Evolutionary conservation across 2,888 invertebrate species (phyloP).

Genomic region (Tinea trinotella): DNA sequence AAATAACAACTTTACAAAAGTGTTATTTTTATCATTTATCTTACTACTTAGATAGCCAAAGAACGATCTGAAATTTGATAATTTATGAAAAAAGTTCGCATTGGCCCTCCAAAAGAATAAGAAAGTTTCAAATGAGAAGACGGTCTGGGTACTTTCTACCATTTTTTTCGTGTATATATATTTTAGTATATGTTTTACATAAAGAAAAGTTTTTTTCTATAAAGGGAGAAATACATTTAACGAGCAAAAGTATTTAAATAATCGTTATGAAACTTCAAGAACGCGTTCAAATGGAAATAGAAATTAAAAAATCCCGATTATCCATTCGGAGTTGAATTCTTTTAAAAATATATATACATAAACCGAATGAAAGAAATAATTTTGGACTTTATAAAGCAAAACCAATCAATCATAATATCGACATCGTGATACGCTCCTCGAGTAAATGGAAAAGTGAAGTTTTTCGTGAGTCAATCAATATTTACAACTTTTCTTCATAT

Average conservation of each 20-base stretch:
- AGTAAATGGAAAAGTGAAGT: constrained; percentile 18
- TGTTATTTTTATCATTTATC: constrained; percentile 9
- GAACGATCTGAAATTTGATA: constrained; percentile 19
- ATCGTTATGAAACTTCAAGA: too few species aligned
- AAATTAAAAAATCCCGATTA: too few species aligned
- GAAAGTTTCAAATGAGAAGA: constrained; percentile 18
- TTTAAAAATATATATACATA: too few species aligned
- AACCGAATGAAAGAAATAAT: too few species aligned
- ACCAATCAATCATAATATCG: constrained; percentile 17
- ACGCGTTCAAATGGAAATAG: too few species aligned
- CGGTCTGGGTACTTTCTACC: neutral
- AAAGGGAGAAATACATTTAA: neutral
- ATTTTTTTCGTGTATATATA: neutral
- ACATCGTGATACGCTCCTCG: constrained; percentile 17
- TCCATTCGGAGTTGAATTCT: too few species aligned
- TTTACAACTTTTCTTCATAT: constrained; percentile 17
- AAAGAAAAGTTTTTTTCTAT: neutral
- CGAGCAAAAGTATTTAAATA: neutral
- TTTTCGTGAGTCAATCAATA: constrained; percentile 17
- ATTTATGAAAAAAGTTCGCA: constrained; percentile 21
- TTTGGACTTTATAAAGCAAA: constrained; percentile 1
- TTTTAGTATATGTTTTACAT: neutral
- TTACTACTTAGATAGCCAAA: constrained; percentile 11
- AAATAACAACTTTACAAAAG: neutral
- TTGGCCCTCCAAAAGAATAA: constrained; percentile 17